Percentiles rank a stretch among this genome's conserved stretches.
Conservation (phyloP, 1,140 invertebrate species). For the Eciton burchellii region DNA sequence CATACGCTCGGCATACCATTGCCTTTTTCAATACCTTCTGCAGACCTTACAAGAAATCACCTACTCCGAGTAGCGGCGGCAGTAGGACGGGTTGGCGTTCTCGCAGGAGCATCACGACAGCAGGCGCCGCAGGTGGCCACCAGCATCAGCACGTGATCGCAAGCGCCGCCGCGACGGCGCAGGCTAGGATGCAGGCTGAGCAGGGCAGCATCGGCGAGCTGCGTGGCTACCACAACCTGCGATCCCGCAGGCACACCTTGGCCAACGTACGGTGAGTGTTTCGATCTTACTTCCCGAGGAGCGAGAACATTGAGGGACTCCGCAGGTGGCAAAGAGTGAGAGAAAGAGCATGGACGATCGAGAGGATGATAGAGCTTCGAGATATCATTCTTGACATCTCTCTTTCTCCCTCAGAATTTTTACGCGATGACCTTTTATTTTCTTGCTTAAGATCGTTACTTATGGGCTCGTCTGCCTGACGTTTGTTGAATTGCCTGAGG, state of each 20-base stretch:
- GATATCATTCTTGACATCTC: too few relatives aligned
- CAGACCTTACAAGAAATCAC: constrained; percentile 84
- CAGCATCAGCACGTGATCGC: constrained; percentile 84
- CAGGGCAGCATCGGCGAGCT: constrained; percentile 94
- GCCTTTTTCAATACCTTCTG: constrained; percentile 64
- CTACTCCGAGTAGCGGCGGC: constrained; percentile 81
- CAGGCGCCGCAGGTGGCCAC: constrained; percentile 82
- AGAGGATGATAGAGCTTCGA: too few relatives aligned
- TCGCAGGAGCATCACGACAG: constrained; percentile 84
- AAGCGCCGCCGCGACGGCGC: constrained; percentile 80
- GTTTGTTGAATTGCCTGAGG: too few relatives aligned
- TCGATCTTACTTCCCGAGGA: not conserved
- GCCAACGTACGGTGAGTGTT: constrained; percentile 94
- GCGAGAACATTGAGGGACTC: too few relatives aligned
- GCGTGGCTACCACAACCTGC: constrained; percentile 93
- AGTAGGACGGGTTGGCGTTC: constrained; percentile 83
- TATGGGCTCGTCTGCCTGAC: too few relatives aligned
- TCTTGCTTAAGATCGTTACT: too few relatives aligned
- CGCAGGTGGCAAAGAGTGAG: not conserved
- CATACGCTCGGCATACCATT: constrained; percentile 11
- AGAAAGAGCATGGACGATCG: too few relatives aligned
- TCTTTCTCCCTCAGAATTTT: too few relatives aligned
- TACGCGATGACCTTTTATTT: too few relatives aligned
- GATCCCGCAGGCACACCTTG: constrained; percentile 93
- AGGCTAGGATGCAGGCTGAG: constrained; percentile 93